These are phyloP conservation scores for Trissolcus japonicus DNA, from an alignment of 2,888 invertebrate genomes.

Conservation along the genomic window DNA sequence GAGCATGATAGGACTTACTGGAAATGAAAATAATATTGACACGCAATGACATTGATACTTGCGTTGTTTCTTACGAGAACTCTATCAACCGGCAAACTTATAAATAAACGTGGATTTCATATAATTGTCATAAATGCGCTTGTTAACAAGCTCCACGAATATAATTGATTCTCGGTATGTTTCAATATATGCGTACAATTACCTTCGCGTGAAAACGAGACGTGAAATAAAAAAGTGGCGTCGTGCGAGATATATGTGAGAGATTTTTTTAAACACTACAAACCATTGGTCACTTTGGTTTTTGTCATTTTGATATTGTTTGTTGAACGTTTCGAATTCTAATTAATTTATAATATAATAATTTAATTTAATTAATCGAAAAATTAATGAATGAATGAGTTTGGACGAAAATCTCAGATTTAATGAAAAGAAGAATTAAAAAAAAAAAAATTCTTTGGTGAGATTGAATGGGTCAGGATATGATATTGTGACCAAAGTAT, in stretches of 20 bases:
- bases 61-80: constrained; percentile 35
- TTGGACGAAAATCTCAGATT: no score
- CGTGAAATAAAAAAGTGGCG: constrained; percentile 15
- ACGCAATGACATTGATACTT: constrained; percentile 35
- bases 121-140: constrained; percentile 39
- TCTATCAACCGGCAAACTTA: constrained; percentile 28
- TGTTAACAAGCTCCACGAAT: constrained; percentile 36
- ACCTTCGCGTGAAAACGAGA: constrained; percentile 22
- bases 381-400: no score
- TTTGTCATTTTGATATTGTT: no score
- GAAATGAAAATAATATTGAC: constrained; percentile 33
- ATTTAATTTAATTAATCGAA: no score
- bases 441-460: no score
- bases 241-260: no score
- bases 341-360: no score
- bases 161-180: constrained; percentile 41
- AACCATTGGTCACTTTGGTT: no score
- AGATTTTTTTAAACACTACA: neutral
- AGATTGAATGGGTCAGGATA: no score
- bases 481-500: no score
- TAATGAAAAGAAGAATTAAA: no score
- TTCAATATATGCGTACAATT: constrained; percentile 32
- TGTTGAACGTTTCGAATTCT: no score
- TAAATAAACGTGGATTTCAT: constrained; percentile 23
- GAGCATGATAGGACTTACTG: constrained; percentile 24